phyloP scores from a whole-genome alignment of 1,140 invertebrate genomes.

The Trachymyrmex cornetzi region DNA sequence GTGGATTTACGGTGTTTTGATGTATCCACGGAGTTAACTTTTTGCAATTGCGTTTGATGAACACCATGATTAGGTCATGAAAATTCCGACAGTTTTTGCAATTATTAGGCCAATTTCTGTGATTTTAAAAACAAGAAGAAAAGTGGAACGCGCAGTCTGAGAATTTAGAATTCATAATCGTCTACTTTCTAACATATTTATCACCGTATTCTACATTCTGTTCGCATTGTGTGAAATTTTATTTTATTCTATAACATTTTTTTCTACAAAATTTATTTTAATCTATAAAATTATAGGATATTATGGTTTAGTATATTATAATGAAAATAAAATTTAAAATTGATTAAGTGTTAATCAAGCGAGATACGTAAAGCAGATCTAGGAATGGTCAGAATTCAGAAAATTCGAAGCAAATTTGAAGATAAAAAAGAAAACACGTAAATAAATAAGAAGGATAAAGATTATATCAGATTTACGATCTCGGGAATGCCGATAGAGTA shows the following conservation, averaged over 20 bases:
- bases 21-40: background rate
- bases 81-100: background rate
- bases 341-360: background rate
- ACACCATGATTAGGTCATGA: background rate
- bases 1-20: constrained; percentile 75
- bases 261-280: too few relatives aligned
- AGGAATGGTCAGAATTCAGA: too few relatives aligned
- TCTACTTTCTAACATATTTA: background rate
- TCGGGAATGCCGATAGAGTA: too few relatives aligned
- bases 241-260: background rate
- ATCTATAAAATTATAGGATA: too few relatives aligned
- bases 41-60: background rate
- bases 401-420: too few relatives aligned
- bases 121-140: background rate
- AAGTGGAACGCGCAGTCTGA: background rate
- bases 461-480: background rate
- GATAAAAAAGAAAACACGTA: too few relatives aligned
- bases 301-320: too few relatives aligned
- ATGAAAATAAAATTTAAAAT: background rate
- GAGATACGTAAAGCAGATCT: too few relatives aligned
- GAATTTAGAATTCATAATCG: background rate
- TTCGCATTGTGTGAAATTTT: background rate
- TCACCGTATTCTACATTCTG: background rate
- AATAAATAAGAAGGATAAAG: too few relatives aligned
- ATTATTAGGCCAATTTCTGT: background rate